These are phyloP conservation scores for Zygothrica quintamaculata DNA, from an alignment of 2,888 invertebrate genomes.

Conservation along the genomic window DNA sequence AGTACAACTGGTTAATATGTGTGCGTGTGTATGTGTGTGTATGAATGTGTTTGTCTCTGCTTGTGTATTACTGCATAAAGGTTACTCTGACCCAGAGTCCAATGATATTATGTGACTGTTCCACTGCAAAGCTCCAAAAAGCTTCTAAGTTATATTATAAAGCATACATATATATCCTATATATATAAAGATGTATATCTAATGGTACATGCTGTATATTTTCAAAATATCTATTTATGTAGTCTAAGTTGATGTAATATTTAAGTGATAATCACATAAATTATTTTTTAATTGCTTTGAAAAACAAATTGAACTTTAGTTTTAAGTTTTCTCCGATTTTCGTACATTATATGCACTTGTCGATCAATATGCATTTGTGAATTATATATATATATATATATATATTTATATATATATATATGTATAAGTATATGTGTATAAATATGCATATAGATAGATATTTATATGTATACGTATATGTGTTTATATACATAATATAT, in stretches of 20 bases:
- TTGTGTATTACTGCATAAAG: constrained; percentile 16
- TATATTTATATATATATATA: constrained; percentile 4
- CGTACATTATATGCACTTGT: not conserved
- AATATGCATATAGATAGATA: constrained; percentile 2
- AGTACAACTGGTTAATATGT: constrained; percentile 5
- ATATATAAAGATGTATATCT: not conserved
- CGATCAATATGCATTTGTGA: not conserved
- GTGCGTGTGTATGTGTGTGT: constrained; percentile 6
- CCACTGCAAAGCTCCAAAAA: too few relatives aligned
- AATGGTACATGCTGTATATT: too few relatives aligned
- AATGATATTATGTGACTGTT: too few relatives aligned
- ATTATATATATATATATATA: not conserved
- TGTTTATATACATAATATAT: constrained; percentile 11
- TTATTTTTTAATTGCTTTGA: constrained; percentile 13
- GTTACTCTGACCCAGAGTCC: too few relatives aligned
- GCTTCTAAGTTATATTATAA: too few relatives aligned
- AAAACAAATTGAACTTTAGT: not conserved
- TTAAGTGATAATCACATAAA: constrained; percentile 6
- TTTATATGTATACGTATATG: constrained; percentile 2
- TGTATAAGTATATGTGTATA: not conserved
- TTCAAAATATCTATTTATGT: too few relatives aligned
- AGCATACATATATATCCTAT: too few relatives aligned
- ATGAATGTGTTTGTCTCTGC: constrained; percentile 5
- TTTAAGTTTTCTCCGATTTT: constrained; percentile 28
- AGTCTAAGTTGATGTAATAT: too few relatives aligned